Percentiles rank a stretch among this genome's conserved stretches.
Conservation (phyloP, 2,888 invertebrate species). For the Auanema sp. region DNA sequence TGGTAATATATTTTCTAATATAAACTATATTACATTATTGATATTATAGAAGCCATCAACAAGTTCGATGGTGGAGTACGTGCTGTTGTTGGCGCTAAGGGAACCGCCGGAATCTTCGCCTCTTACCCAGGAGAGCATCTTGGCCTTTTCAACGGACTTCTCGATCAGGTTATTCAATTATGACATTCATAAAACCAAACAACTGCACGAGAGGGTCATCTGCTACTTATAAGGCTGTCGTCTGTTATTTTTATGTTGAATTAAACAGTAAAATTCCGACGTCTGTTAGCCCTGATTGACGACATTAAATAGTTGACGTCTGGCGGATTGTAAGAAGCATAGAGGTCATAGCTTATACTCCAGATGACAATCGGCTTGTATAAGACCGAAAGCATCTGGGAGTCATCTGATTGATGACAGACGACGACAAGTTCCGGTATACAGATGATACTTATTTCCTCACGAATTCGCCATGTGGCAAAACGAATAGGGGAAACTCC, state of each 20-base stretch:
- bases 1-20: constrained; percentile 60
- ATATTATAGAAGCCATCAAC: constrained; percentile 60
- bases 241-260: not conserved
- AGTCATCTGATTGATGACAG: too few species aligned
- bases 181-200: not conserved
- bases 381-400: too few species aligned
- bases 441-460: too few species aligned
- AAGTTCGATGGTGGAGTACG: constrained; percentile 66
- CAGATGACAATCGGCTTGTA: too few species aligned
- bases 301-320: too few species aligned
- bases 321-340: too few species aligned
- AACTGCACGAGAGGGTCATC: too few species aligned
- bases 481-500: too few species aligned
- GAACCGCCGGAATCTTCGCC: constrained; percentile 70
- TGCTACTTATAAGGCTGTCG: too few species aligned
- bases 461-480: too few species aligned
- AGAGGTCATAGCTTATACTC: too few species aligned
- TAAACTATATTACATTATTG: not conserved
- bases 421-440: too few species aligned
- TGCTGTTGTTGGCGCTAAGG: constrained; percentile 54
- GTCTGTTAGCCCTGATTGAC: constrained; percentile 1
- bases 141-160: constrained; percentile 66
- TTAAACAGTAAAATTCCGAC: constrained; percentile 1
- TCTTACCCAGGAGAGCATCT: constrained; percentile 69
- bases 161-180: constrained; percentile 67